These are phyloP conservation scores for Drosophila sordidula DNA, from an alignment of 2,888 invertebrate species.

Conservation along the genomic window DNA sequence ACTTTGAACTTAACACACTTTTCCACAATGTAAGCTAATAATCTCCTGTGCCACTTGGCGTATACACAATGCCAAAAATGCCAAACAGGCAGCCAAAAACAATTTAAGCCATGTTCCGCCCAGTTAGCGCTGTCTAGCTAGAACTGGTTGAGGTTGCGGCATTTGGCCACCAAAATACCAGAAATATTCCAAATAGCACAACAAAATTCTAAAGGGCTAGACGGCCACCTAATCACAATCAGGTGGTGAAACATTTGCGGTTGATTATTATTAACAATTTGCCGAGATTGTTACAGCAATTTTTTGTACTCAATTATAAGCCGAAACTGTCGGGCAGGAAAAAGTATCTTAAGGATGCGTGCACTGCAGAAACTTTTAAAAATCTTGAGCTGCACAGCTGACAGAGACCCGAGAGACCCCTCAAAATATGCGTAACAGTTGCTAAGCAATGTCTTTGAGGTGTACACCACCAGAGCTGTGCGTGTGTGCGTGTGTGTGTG, in stretches of 20 bases:
- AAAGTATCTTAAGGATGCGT: constrained; percentile 32
- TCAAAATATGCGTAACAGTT: constrained; percentile 55
- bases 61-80: constrained; percentile 35
- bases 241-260: neutral
- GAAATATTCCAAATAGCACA: constrained; percentile 43
- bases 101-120: constrained; percentile 20
- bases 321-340: constrained; percentile 3
- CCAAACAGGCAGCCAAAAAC: constrained; percentile 9
- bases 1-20: neutral
- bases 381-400: constrained; percentile 9
- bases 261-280: constrained; percentile 4
- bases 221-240: neutral
- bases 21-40: constrained; percentile 6
- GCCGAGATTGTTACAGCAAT: constrained; percentile 16
- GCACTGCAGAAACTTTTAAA: constrained; percentile 14
- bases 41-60: constrained; percentile 3
- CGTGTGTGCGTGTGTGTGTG: constrained; percentile 5
- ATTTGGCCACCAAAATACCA: constrained; percentile 38
- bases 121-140: constrained; percentile 17
- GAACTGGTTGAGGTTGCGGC: constrained; percentile 29
- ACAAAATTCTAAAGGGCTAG: neutral
- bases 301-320: constrained; percentile 16
- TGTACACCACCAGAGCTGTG: neutral
- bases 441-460: constrained; percentile 61
- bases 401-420: constrained; percentile 17